These are phyloP conservation scores for Ochotona princeps DNA, from an alignment of 2,113 vertebrate genomes.

Conservation along the genomic window DNA sequence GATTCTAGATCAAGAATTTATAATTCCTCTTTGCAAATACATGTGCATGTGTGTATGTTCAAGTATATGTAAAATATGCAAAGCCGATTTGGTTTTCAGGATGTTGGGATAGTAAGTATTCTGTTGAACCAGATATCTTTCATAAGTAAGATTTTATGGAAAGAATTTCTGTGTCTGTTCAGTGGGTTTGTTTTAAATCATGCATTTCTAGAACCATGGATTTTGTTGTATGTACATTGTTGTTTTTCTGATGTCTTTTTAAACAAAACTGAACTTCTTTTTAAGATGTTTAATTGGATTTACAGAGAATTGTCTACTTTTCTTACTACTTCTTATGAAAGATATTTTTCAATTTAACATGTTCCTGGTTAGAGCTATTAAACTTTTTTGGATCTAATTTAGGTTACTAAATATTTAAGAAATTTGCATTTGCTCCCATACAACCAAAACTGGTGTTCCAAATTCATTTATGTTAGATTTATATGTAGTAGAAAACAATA, in stretches of 20 bases:
- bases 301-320: constrained; percentile 21
- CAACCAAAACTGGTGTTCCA: neutral
- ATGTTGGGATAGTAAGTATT: neutral
- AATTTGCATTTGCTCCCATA: neutral
- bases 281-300: constrained; percentile 29
- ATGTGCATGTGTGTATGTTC: neutral
- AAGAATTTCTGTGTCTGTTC: neutral
- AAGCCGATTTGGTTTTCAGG: neutral
- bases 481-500: neutral
- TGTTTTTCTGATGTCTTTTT: constrained; percentile 7
- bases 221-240: neutral
- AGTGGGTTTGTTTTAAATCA: neutral
- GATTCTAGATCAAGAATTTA: neutral
- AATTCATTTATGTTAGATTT: constrained; percentile 5
- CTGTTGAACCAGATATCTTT: neutral
- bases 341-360: constrained; percentile 31
- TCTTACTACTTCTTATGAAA: neutral
- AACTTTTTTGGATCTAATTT: constrained; percentile 32
- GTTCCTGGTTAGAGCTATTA: constrained; percentile 9
- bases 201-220: neutral
- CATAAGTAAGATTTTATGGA: constrained; percentile 1
- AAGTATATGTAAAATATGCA: neutral
- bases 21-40: neutral
- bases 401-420: constrained; percentile 30
- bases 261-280: neutral